Evolutionary conservation across 2,888 invertebrate species (phyloP).

Genomic region (Chydorus sphaericus): DNA sequence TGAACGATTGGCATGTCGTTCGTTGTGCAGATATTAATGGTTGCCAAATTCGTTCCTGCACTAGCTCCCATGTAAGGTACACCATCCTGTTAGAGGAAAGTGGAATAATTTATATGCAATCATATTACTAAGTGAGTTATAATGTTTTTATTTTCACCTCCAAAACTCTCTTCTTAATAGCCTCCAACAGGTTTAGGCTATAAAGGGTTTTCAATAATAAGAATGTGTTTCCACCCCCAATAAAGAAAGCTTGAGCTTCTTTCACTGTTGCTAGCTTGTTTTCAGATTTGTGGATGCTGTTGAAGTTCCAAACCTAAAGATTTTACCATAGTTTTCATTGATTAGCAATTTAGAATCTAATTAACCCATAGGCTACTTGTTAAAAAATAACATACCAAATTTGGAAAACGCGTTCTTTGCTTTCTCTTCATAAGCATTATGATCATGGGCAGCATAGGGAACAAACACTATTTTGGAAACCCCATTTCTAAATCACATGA

Average conservation of each 20-base stretch:
- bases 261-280: slow-evolving; percentile 42
- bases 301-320: slow-evolving; percentile 21
- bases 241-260: slow-evolving; percentile 50
- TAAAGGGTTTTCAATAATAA: slow-evolving; percentile 52
- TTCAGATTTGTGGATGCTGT: slow-evolving; percentile 42
- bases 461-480: slow-evolving; percentile 51
- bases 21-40: slow-evolving; percentile 61
- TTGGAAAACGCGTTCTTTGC: slow-evolving; percentile 42
- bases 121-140: neutral
- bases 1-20: slow-evolving; percentile 79
- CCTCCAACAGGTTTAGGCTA: slow-evolving; percentile 45
- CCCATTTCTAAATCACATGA: slow-evolving; percentile 39
- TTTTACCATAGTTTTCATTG: slow-evolving; percentile 3
- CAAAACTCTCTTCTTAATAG: slow-evolving; percentile 46
- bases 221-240: slow-evolving; percentile 73
- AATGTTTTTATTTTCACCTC: slow-evolving; percentile 23
- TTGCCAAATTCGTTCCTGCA: slow-evolving; percentile 71
- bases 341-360: neutral
- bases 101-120: no score
- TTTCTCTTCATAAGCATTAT: slow-evolving; percentile 46
- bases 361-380: neutral
- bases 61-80: slow-evolving; percentile 61
- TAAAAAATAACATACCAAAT: slow-evolving; percentile 37
- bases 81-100: slow-evolving; percentile 32
- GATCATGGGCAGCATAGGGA: slow-evolving; percentile 54